Evolutionary conservation across 2,113 vertebrate genomes (phyloP), one percentile per base, ranked within the genome.

Genomic region (Cervus canadensis): DNA sequence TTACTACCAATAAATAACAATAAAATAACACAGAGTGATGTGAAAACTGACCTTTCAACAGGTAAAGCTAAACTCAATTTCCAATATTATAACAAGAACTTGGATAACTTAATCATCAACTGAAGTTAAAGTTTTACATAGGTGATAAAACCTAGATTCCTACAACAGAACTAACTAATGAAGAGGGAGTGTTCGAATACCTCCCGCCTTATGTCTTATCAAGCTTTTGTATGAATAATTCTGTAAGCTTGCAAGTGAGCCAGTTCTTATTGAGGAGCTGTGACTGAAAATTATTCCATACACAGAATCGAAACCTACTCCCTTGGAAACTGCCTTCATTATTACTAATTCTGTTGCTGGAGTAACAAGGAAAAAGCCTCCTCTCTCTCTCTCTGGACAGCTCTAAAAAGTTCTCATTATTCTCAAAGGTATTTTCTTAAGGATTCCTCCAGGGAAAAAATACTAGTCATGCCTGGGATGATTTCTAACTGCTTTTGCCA

Each of bases 351-450:
- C 59, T 74, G n/a, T 43, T 10, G 76, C 56, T 88, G 64, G 12
- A 82, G 26, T 56, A 83, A 71, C 13, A 50, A 95, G 43, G 19
- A 52, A 74, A 50, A 92, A 64, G 7, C 40, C 15, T 89, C 57
- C 28, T n/a, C 9, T 54, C 28, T n/a, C 9, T 54, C 40, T 91
- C 57, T 93, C 60, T 40, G 5, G 14, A 88, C 11, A 94, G 60
- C 21, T 83, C 82, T 92, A 94, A 87, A 90, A 64, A n/a, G 87
- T 50, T 94, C 82, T 86, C 21, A 28, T 52, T 93, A 96, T 89
- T 96, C 62, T 92, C 50, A 67, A 90, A 88, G 36, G 64, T 95
- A 78, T 87, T 97, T 94, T 87, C 89, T 57, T 89, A 89, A 94
- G 64, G 95, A 26, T 57, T 95, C 30, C 92, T 97, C 81, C 33